These are phyloP conservation scores for Onychostruthus taczanowskii DNA, from an alignment of 2,113 vertebrate genomes.

Conservation along the genomic window DNA sequence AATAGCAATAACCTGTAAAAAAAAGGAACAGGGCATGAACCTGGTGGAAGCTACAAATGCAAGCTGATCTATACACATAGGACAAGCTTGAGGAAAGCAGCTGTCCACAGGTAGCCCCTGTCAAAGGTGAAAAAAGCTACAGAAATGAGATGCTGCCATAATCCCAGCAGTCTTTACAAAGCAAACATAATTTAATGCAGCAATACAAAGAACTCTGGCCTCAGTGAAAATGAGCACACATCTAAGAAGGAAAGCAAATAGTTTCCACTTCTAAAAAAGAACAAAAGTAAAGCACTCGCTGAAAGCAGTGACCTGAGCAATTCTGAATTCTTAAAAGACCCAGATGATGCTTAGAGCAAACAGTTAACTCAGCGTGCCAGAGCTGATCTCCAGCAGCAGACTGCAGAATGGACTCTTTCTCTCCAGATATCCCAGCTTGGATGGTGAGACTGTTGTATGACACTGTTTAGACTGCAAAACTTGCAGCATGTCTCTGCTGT, in stretches of 20 bases:
- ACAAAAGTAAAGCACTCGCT: background rate
- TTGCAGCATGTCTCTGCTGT: background rate
- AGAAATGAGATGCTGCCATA: constrained; percentile 13
- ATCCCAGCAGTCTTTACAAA: constrained; percentile 31
- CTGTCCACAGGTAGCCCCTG: background rate
- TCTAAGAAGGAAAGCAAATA: constrained; percentile 56
- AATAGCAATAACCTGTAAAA: background rate
- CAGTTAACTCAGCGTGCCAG: background rate
- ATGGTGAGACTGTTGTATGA: background rate
- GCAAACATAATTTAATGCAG: constrained; percentile 55
- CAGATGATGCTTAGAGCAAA: background rate
- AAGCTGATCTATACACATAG: background rate
- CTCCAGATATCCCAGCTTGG: background rate
- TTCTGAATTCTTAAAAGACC: background rate
- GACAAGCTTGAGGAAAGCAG: background rate
- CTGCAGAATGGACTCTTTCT: background rate
- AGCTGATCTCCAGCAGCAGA: background rate
- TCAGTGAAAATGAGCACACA: constrained; percentile 15
- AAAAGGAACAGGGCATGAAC: background rate
- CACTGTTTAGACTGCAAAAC: background rate
- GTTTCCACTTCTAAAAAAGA: constrained; percentile 36
- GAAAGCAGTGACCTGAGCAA: constrained; percentile 21
- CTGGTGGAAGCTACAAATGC: background rate
- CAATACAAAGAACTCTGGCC: constrained; percentile 26
- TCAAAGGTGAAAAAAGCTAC: background rate